A percentile compares a stretch with the other conserved stretches of the same genome.
These are phyloP conservation scores for Budorcas taxicolor DNA, from an alignment of 2,113 vertebrate genomes.

Conservation along the genomic window DNA sequence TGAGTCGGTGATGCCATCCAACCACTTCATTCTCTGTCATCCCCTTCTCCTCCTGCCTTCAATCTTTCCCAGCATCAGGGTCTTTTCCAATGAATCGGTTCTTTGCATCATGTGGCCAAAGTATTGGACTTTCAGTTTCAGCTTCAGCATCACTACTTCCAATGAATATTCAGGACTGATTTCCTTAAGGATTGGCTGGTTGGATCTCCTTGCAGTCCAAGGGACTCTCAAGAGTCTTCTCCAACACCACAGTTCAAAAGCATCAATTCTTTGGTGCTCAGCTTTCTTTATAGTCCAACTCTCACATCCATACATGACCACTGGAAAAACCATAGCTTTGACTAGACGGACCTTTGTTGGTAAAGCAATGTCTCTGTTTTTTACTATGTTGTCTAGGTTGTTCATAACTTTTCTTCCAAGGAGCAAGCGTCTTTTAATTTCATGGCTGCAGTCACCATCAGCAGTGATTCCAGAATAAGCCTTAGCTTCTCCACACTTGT, in stretches of 20 bases:
- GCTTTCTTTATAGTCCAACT: background rate
- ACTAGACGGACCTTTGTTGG: background rate
- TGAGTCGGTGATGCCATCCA: background rate
- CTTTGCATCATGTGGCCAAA: background rate
- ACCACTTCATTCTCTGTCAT: background rate
- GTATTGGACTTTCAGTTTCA: background rate
- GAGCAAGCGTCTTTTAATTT: background rate
- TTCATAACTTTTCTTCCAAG: background rate
- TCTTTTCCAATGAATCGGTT: background rate
- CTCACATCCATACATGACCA: background rate
- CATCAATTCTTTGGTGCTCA: background rate
- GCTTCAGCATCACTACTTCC: background rate
- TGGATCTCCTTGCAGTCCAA: background rate
- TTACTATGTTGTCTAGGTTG: background rate
- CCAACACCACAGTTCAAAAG: background rate
- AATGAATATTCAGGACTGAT: background rate
- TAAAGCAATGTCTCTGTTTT: background rate
- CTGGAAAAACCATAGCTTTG: background rate
- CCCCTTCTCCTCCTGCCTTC: background rate
- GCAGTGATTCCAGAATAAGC: background rate
- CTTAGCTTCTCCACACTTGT: background rate
- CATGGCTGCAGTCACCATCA: background rate
- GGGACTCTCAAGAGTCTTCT: background rate
- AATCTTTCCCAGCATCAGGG: background rate
- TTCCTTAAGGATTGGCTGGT: background rate